These are phyloP conservation scores for Hecatera dysodea DNA, from an alignment of 2,888 invertebrate genomes.

Conservation along the genomic window DNA sequence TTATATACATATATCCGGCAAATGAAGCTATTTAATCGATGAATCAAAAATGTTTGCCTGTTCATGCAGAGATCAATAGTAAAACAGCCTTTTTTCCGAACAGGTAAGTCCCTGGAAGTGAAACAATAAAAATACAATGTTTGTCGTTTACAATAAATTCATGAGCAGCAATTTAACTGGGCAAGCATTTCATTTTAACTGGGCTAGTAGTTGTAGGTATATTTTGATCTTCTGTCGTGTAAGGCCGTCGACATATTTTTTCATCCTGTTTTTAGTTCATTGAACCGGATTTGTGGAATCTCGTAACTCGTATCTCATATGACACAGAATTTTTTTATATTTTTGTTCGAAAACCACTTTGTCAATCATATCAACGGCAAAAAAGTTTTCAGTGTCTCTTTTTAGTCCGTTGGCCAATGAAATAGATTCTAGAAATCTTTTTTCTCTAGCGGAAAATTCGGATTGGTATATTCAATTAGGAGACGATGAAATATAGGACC, in stretches of 20 bases:
- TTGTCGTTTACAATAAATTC: background rate
- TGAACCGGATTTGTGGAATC: constrained; percentile 79
- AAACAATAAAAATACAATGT: background rate
- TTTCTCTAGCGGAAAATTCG: too few species aligned
- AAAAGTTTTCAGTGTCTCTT: background rate
- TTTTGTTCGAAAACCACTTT: constrained; percentile 21
- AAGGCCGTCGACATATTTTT: constrained; percentile 25
- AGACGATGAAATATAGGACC: background rate
- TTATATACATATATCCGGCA: background rate
- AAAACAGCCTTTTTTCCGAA: background rate
- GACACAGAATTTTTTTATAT: constrained; percentile 7
- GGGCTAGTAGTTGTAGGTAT: background rate
- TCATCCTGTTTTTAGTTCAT: constrained; percentile 70
- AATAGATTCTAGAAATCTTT: too few species aligned
- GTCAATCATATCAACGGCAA: background rate
- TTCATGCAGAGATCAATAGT: background rate
- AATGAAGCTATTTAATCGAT: constrained; percentile 1
- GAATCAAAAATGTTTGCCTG: background rate
- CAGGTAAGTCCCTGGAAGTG: background rate
- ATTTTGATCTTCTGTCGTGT: constrained; percentile 19
- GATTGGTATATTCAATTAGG: too few species aligned
- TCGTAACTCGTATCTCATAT: constrained; percentile 67
- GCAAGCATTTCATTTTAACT: background rate
- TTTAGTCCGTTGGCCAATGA: background rate
- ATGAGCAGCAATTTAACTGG: background rate